These are phyloP conservation scores for Eretmocerus hayati DNA, from an alignment of 2,888 invertebrate genomes.

Conservation along the genomic window DNA sequence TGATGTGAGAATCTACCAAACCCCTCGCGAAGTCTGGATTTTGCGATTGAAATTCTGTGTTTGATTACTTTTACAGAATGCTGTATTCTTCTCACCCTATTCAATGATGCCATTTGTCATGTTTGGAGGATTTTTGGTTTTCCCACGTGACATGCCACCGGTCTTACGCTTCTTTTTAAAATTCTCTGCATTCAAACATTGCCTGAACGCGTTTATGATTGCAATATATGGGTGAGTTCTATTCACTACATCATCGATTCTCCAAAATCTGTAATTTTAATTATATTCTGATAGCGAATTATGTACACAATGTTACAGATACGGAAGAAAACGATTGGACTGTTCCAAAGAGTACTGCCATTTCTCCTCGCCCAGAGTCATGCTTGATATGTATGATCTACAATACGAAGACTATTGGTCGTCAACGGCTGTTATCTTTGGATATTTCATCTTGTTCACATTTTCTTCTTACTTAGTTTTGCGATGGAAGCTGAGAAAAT, in stretches of 20 bases:
- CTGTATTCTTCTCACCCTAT: no score
- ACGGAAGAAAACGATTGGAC: slow-evolving; percentile 63
- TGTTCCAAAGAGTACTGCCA: slow-evolving; percentile 74
- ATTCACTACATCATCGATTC: neutral
- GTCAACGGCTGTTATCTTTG: slow-evolving; percentile 59
- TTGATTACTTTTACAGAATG: no score
- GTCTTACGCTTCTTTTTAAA: no score
- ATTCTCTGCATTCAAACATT: slow-evolving; percentile 81
- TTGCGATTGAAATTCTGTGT: no score
- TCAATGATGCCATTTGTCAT: no score
- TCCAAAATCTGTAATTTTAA: neutral
- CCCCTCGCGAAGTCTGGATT: no score
- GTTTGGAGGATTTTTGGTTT: no score
- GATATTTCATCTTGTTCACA: slow-evolving; percentile 51
- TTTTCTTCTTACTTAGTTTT: neutral
- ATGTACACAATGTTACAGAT: no score
- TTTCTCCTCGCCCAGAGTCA: slow-evolving; percentile 60
- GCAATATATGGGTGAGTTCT: slow-evolving; percentile 61
- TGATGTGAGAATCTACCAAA: no score
- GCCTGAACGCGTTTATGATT: slow-evolving; percentile 74
- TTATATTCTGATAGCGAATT: no score
- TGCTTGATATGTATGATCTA: slow-evolving; percentile 72
- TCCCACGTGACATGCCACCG: no score
- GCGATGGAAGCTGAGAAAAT: neutral
- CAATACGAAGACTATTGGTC: slow-evolving; percentile 58